Base-by-base conservation (phyloP, 2,113 vertebrate species). In the Bombycilla garrulus region DNA sequence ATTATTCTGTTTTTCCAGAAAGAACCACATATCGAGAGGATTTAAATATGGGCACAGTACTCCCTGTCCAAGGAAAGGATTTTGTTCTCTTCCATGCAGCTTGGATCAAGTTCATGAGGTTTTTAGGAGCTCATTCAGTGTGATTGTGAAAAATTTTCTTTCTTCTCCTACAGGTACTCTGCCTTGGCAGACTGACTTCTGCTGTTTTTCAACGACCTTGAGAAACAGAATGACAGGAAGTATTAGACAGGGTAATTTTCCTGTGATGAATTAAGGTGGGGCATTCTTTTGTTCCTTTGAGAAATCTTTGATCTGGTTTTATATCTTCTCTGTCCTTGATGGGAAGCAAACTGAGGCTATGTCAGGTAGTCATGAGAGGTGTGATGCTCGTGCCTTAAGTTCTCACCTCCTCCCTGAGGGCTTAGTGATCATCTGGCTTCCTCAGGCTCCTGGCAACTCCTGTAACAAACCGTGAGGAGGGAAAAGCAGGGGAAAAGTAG, bases 301-400 rank as follows among this genome's bases (percentile, higher is more conserved):
- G 60, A 80, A 95, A 71, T 80, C 92, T 97, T 97, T 97, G 94
- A 95, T 96, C 93, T 96, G 48, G 28, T 70, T 86, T 91, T 95
- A 77, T 36, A 44, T 48, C 79, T 81, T 72, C 15, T 6, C 58
- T 96, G 72, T 91, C 92, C 86, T 93, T 70, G n/a, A 89, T 22
- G 61, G 88, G 91, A 96, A 95, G 70, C 58, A 88, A 93, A 71
- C 81, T 42, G 73, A 66, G 21, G 38, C 40, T 51, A 35, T 79
- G 29, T 51, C 38, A 88, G 40, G 47, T 58, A 70, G 7, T 44
- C 51, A 62, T 2, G 7, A 57, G 38, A 9, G 40, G 79, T 24
- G 18, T 70, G 93, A 81, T 85, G 86, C 78, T 71, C 76, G 23
- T 51, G 40, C 33, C 56, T 72, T 3, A 5, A 47, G 22, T 35